Evolutionary conservation across 2,113 vertebrate genomes (phyloP).

Genomic region (Pseudonaja textilis): DNA sequence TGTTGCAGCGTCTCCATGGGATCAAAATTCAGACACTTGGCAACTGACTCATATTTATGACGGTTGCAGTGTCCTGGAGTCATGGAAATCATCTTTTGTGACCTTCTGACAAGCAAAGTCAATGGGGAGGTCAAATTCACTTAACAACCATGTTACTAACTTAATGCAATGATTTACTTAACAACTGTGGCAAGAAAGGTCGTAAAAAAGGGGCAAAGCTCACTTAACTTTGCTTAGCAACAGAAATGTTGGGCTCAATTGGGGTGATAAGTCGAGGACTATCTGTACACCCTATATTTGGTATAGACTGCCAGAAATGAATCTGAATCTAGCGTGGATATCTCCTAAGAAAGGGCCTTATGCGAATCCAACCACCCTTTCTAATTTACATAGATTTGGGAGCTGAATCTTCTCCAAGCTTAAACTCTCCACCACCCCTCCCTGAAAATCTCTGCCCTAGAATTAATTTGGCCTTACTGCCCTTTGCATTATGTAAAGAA

Average conservation of each 20-base stretch:
- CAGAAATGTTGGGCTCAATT: neutral
- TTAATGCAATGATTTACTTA: neutral
- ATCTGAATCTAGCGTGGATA: neutral
- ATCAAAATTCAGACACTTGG: neutral
- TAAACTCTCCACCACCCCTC: no score
- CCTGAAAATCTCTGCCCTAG: neutral
- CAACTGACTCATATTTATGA: no score
- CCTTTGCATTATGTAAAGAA: neutral
- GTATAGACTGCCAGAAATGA: neutral
- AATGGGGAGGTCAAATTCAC: neutral
- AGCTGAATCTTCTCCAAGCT: neutral
- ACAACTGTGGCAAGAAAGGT: neutral
- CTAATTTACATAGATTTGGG: neutral
- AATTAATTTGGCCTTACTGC: neutral
- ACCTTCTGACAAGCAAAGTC: neutral
- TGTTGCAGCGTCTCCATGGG: neutral
- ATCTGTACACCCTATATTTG: neutral
- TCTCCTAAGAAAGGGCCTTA: neutral
- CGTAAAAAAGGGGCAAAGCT: neutral
- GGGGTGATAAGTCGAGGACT: neutral
- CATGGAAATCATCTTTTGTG: neutral
- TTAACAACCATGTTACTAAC: neutral
- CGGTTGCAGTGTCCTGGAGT: neutral
- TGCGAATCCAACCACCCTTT: neutral
- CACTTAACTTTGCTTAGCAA: neutral